phyloP scores from a whole-genome alignment of 2,888 invertebrate genomes.

The Papilio gigon region DNA sequence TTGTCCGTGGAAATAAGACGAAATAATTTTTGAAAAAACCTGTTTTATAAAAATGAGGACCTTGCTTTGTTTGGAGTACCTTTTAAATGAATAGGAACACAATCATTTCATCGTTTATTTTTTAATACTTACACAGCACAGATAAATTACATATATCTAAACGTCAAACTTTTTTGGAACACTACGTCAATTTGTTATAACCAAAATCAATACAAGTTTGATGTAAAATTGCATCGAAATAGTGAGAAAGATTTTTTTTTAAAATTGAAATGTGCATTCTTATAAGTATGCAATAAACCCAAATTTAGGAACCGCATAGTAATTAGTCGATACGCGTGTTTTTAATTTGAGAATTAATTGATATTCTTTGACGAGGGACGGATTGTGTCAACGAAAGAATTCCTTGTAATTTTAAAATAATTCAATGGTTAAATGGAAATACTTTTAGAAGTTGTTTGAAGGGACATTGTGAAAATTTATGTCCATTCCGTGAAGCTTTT shows the following conservation, averaged over 20 bases:
- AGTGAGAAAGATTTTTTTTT: too few relatives aligned
- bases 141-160: too few relatives aligned
- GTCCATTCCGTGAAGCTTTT: neutral
- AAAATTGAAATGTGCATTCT: too few relatives aligned
- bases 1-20: neutral
- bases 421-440: constrained; percentile 14
- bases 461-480: constrained; percentile 1
- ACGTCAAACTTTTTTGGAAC: too few relatives aligned
- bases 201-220: too few relatives aligned
- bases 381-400: neutral
- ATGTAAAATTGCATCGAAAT: too few relatives aligned
- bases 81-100: too few relatives aligned
- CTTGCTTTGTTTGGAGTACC: neutral
- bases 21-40: neutral
- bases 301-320: too few relatives aligned
- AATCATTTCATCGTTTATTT: too few relatives aligned
- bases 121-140: too few relatives aligned
- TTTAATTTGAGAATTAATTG: constrained; percentile 10
- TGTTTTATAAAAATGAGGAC: neutral
- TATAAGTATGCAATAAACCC: too few relatives aligned
- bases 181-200: too few relatives aligned
- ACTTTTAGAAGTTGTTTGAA: constrained; percentile 3
- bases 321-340: neutral
- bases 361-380: constrained; percentile 3
- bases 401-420: neutral